A percentile compares a stretch with the other conserved stretches of the same genome.
phyloP scores from a whole-genome alignment of 2,797 vertebrate genomes.

The Gila robusta region DNA sequence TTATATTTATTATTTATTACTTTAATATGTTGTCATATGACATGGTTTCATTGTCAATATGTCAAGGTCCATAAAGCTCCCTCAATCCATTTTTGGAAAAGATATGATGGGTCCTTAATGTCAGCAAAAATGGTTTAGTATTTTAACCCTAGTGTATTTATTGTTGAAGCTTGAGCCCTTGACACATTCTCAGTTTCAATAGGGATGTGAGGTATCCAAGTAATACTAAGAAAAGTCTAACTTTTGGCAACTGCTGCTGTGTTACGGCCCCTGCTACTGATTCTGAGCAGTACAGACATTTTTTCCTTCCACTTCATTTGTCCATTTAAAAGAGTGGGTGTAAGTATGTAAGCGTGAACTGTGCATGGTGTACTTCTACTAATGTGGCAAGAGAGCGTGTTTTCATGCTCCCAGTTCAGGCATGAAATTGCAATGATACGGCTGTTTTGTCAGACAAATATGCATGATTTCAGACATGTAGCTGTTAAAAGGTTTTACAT shows the following conservation, averaged over 20 bases:
- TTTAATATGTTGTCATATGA: not conserved
- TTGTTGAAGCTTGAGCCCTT: constrained; percentile 24
- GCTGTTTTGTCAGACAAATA: constrained; percentile 29
- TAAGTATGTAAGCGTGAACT: constrained; percentile 8
- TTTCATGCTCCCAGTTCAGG: constrained; percentile 32
- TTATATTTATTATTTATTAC: not conserved
- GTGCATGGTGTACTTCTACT: constrained; percentile 16
- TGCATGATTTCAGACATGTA: constrained; percentile 25
- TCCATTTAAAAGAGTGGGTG: constrained; percentile 19
- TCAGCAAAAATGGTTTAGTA: constrained; percentile 25
- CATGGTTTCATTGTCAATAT: not conserved
- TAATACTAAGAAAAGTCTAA: constrained; percentile 45
- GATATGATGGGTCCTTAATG: constrained; percentile 11
- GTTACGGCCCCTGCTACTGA: not conserved
- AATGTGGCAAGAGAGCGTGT: constrained; percentile 27
- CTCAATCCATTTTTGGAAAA: constrained; percentile 19
- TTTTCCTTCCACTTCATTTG: not conserved
- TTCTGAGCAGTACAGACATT: not conserved
- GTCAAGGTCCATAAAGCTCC: not conserved
- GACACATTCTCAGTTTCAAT: constrained; percentile 32
- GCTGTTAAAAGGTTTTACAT: constrained; percentile 8
- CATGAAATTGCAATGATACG: constrained; percentile 23
- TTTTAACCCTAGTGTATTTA: constrained; percentile 45
- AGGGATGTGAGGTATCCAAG: constrained; percentile 38
- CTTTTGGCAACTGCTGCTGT: constrained; percentile 22